Conservation (phyloP, 1,140 invertebrate species). For the Matsumurasca onukii region DNA sequence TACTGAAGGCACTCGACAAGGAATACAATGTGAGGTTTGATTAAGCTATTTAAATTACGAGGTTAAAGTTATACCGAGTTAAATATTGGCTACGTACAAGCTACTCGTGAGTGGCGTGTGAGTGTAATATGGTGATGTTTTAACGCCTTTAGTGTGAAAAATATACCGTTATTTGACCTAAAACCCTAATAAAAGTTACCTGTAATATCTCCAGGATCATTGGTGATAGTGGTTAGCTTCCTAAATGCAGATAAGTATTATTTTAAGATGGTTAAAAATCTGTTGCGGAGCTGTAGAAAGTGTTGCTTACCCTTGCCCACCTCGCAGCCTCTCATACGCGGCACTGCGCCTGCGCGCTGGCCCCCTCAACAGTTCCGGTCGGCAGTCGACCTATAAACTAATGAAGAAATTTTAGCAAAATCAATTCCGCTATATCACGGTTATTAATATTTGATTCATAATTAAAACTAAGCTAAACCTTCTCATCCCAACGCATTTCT, state of each 20-base stretch:
- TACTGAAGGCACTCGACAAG: conserved; percentile 60
- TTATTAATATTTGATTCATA: too few species aligned
- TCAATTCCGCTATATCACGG: too few species aligned
- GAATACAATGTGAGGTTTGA: conserved; percentile 61
- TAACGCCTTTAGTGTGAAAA: conserved; percentile 1
- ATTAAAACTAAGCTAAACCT: too few species aligned
- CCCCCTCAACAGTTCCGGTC: conserved; percentile 33
- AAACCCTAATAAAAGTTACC: conserved; percentile 24
- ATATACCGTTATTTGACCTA: conserved; percentile 27
- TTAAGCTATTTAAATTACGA: conserved; percentile 34
- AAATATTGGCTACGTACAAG: conserved; percentile 36
- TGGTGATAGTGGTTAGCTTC: conserved; percentile 8
- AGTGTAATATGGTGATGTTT: conserved; percentile 27
- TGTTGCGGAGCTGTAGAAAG: conserved; percentile 41
- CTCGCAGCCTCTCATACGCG: conserved; percentile 42
- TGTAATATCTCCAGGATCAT: conserved; percentile 7
- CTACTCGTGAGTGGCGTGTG: conserved; percentile 43
- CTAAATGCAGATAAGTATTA: conserved; percentile 6
- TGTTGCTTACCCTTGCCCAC: conserved; percentile 42
- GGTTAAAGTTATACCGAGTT: conserved; percentile 29
- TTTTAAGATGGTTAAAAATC: conserved; percentile 41
- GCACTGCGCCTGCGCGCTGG: conserved; percentile 44
- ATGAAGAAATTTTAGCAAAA: too few species aligned
- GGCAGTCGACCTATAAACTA: conserved; percentile 31
- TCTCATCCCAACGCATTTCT: too few species aligned